phyloP scores from a whole-genome alignment of 2,113 vertebrate species.

The Trochalopteron elliotii region DNA sequence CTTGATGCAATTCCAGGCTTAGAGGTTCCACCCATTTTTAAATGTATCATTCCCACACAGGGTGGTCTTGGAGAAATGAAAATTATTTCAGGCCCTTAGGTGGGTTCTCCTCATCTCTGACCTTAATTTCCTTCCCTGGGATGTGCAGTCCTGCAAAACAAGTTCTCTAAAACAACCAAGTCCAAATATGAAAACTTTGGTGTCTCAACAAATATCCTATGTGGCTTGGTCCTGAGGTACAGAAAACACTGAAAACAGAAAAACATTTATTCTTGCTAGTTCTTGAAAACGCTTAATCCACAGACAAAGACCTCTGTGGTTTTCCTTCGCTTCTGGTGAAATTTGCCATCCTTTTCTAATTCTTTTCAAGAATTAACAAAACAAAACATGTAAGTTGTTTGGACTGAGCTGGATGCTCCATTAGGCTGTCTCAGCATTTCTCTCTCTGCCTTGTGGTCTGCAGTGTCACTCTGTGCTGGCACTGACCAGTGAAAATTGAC shows the following conservation, averaged over 20 bases:
- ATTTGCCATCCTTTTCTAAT: constrained; percentile 4
- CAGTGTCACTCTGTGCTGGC: background rate
- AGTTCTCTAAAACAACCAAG: background rate
- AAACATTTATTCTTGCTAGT: background rate
- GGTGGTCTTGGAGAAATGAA: constrained; percentile 15
- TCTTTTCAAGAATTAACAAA: constrained; percentile 37
- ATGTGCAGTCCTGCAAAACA: background rate
- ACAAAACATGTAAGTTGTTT: background rate
- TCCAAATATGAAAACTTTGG: background rate
- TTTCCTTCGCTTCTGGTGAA: constrained; percentile 25
- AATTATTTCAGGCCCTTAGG: constrained; percentile 19
- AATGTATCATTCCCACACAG: constrained; percentile 4
- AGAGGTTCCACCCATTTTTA: constrained; percentile 25
- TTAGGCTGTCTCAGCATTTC: background rate
- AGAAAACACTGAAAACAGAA: constrained; percentile 4
- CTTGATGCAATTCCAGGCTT: constrained; percentile 24
- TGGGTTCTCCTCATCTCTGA: constrained; percentile 13
- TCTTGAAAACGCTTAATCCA: background rate
- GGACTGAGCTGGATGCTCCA: background rate
- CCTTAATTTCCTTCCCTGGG: constrained; percentile 1
- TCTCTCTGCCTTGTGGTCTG: background rate
- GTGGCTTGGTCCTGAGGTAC: background rate
- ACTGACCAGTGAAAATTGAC: background rate
- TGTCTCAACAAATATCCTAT: background rate
- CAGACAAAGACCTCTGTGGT: background rate